Evolutionary conservation across 2,113 vertebrate genomes (phyloP).

Genomic region (Chlamydotis undulata): DNA sequence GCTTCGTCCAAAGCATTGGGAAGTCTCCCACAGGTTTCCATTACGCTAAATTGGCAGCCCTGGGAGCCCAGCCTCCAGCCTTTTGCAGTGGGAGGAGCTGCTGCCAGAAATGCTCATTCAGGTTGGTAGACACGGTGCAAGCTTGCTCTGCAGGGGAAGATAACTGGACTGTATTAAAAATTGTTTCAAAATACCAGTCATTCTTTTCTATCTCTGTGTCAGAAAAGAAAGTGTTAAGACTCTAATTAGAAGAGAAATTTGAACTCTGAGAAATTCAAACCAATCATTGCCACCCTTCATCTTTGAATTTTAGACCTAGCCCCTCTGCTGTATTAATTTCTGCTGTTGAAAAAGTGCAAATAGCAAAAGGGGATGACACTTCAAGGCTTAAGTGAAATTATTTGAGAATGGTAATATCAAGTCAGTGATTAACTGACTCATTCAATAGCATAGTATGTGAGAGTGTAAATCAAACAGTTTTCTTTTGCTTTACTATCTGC

Average conservation of each 20-base stretch:
- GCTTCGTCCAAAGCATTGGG: neutral
- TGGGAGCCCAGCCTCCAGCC: neutral
- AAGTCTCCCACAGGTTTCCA: slow-evolving; percentile 4
- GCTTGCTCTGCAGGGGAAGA: neutral
- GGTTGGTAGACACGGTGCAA: neutral
- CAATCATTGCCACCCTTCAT: neutral
- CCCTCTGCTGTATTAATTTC: neutral
- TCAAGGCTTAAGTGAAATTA: neutral
- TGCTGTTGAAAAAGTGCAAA: neutral
- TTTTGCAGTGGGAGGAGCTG: neutral
- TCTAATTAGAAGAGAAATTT: neutral
- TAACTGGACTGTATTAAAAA: neutral
- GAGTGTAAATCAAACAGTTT: neutral
- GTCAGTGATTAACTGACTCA: neutral
- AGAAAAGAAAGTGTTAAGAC: neutral
- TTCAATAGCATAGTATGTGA: neutral
- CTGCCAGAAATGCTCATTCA: neutral
- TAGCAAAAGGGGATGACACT: neutral
- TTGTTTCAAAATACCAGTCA: neutral
- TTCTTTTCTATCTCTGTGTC: neutral
- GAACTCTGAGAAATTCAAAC: neutral
- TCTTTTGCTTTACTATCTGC: neutral
- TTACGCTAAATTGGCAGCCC: neutral
- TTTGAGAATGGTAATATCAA: neutral
- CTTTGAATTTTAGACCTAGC: neutral